phyloP scores from a whole-genome alignment of 2,888 invertebrate species.

The Rhimphoctona megacephalus region DNA sequence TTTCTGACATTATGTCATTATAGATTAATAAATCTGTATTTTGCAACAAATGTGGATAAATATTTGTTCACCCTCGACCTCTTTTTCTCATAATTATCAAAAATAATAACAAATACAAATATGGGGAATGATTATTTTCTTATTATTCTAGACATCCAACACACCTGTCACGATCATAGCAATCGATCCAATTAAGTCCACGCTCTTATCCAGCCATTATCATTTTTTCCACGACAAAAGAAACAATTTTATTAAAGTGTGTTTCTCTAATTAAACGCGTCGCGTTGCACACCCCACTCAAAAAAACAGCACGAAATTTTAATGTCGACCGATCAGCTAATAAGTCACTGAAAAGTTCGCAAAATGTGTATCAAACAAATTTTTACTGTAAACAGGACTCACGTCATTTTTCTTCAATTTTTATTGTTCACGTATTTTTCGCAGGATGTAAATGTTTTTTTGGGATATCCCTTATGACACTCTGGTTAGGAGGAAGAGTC shows the following conservation, averaged over 20 bases:
- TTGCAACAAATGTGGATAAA: background rate
- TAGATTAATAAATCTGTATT: background rate
- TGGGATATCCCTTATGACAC: background rate
- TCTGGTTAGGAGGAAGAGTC: background rate
- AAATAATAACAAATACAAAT: background rate
- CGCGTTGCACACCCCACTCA: background rate
- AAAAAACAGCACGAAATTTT: background rate
- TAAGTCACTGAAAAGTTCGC: background rate
- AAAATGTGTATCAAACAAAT: background rate
- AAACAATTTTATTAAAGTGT: background rate
- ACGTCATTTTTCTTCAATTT: conserved; percentile 21
- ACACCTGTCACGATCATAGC: conserved; percentile 16
- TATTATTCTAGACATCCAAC: background rate
- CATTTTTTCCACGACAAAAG: background rate
- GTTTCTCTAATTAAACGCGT: background rate
- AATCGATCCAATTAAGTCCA: background rate
- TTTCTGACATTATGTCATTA: background rate
- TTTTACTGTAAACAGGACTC: conserved; percentile 1
- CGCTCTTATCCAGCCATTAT: background rate
- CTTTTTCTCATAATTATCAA: too few species aligned
- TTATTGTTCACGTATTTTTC: background rate
- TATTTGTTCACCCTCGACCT: background rate
- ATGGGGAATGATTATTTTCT: background rate
- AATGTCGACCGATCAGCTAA: background rate
- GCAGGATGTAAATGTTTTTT: background rate